Conservation (phyloP, 2,888 invertebrate genomes). For the Eulithis prunata region DNA sequence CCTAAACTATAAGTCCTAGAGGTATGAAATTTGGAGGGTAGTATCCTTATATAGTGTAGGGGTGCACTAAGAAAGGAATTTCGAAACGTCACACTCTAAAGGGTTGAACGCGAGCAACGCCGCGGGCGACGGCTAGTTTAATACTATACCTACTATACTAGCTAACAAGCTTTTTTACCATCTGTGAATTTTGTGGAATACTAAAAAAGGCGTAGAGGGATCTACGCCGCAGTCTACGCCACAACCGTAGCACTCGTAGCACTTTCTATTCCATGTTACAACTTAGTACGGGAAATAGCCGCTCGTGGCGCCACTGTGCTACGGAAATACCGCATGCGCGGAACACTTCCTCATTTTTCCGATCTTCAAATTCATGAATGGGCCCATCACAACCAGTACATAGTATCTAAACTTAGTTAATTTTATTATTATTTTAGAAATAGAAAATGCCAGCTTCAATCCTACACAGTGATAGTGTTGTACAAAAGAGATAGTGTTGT, state of each 20-base stretch:
- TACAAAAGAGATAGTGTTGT: constrained; percentile 78
- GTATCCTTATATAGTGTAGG: too few species aligned
- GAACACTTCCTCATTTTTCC: constrained; percentile 59
- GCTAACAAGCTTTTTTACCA: not conserved
- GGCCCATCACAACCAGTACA: constrained; percentile 65
- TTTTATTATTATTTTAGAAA: constrained; percentile 65
- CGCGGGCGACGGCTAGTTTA: too few species aligned
- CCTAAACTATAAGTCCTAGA: too few species aligned
- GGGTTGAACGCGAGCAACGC: too few species aligned
- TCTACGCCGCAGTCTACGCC: not conserved
- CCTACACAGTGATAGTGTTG: constrained; percentile 61
- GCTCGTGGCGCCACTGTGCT: constrained; percentile 49
- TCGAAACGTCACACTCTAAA: too few species aligned
- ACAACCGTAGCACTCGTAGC: constrained; percentile 1
- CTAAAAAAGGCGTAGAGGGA: constrained; percentile 2
- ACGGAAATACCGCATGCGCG: constrained; percentile 70
- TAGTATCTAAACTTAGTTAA: constrained; percentile 41
- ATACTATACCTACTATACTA: too few species aligned
- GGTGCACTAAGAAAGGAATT: too few species aligned
- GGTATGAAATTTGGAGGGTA: too few species aligned
- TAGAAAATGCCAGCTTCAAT: constrained; percentile 74
- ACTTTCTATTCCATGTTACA: not conserved
- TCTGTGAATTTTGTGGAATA: not conserved
- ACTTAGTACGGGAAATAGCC: constrained; percentile 38
- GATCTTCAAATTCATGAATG: constrained; percentile 79